Evolutionary conservation across 2,797 vertebrate species (phyloP).

Genomic region (Hylomyscus alleni): DNA sequence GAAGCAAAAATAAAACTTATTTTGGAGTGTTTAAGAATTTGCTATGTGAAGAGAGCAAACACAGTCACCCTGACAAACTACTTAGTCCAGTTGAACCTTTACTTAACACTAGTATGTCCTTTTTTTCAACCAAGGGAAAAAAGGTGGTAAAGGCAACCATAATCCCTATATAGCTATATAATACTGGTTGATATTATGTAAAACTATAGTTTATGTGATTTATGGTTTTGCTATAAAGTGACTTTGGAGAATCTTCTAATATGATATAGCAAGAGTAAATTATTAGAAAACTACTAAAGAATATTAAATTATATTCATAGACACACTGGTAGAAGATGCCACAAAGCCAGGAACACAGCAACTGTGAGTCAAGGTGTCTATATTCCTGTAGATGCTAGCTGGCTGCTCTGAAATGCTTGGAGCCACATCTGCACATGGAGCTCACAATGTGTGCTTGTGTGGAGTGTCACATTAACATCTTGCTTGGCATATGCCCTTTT

Average conservation of each 20-base stretch:
- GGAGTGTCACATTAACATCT: background rate
- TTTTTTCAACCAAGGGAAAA: background rate
- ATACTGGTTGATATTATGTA: background rate
- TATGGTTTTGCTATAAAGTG: background rate
- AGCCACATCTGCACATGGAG: background rate
- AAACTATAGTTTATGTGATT: constrained; percentile 5
- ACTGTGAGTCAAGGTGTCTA: background rate
- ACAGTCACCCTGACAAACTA: background rate
- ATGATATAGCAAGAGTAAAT: background rate
- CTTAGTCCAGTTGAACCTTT: background rate
- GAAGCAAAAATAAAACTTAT: constrained; percentile 65
- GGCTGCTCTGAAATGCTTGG: background rate
- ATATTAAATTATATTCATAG: background rate
- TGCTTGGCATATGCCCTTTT: background rate
- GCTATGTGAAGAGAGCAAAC: constrained; percentile 18
- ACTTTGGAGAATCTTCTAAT: constrained; percentile 31
- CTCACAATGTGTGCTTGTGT: background rate
- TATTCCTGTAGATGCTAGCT: background rate
- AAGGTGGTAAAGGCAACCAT: background rate
- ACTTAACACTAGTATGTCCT: background rate
- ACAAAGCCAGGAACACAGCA: background rate
- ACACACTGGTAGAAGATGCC: background rate
- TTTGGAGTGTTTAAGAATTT: constrained; percentile 44
- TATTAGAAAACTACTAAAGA: background rate
- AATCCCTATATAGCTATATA: no score